These are phyloP conservation scores for Paguma larvata DNA, from an alignment of 2,797 vertebrate genomes.

Conservation along the genomic window DNA sequence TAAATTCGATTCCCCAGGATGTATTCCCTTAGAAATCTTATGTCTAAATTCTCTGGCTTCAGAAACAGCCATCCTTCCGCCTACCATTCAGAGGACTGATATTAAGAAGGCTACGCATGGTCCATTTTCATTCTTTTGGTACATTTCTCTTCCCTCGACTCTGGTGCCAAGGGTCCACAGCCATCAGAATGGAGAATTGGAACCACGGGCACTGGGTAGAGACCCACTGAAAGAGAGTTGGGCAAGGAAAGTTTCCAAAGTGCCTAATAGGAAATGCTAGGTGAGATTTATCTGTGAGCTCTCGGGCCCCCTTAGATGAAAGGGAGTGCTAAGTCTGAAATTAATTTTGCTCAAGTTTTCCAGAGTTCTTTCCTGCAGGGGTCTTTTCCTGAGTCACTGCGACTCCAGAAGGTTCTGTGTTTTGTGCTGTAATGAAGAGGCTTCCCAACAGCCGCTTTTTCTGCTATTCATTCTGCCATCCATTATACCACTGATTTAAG, in stretches of 20 bases:
- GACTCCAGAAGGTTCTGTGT: slow-evolving; percentile 73
- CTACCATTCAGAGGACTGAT: neutral
- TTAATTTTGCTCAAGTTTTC: slow-evolving; percentile 83
- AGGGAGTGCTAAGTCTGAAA: slow-evolving; percentile 81
- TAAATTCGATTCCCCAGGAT: slow-evolving; percentile 2
- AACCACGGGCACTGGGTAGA: slow-evolving; percentile 37
- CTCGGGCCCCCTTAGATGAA: slow-evolving; percentile 73
- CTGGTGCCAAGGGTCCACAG: neutral
- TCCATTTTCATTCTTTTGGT: neutral
- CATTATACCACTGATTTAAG: neutral
- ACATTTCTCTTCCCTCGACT: neutral
- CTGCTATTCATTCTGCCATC: too few relatives aligned
- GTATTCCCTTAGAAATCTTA: neutral
- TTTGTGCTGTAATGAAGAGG: neutral
- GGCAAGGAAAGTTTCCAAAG: slow-evolving; percentile 74
- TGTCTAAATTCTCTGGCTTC: slow-evolving; percentile 25
- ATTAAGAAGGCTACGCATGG: neutral
- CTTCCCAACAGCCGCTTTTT: neutral
- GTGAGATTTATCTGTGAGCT: slow-evolving; percentile 78
- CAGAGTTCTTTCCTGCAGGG: neutral
- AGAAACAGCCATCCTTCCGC: neutral
- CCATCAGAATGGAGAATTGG: neutral
- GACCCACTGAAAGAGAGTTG: neutral
- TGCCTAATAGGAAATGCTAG: slow-evolving; percentile 75
- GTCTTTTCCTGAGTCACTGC: slow-evolving; percentile 13